phyloP scores from a whole-genome alignment of 92 coral and sea anemone species.

The Galaxea fascicularis region DNA sequence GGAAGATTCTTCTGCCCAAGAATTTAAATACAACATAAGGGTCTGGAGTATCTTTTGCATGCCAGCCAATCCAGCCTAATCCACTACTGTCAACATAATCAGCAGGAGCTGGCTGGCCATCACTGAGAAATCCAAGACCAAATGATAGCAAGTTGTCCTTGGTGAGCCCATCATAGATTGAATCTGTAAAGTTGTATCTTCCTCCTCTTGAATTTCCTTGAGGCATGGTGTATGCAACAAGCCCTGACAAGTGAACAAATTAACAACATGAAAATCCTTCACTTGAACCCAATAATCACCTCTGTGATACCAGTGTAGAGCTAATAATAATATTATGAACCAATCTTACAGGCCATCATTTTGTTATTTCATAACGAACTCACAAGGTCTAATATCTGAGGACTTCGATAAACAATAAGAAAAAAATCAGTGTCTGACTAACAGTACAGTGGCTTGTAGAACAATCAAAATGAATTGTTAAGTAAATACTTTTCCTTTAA shows the following conservation, averaged over 20 bases:
- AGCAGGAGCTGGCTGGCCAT: slow-evolving; percentile 59
- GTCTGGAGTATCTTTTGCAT: slow-evolving; percentile 36
- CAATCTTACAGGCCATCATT: too few relatives aligned
- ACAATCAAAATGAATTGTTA: too few relatives aligned
- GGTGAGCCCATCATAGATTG: slow-evolving; percentile 70
- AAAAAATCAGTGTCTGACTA: too few relatives aligned
- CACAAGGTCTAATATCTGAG: too few relatives aligned
- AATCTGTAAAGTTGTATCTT: slow-evolving; percentile 64
- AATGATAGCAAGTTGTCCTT: slow-evolving; percentile 35
- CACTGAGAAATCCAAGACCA: slow-evolving; percentile 81
- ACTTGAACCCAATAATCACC: background rate
- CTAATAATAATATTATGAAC: too few relatives aligned
- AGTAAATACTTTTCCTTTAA: too few relatives aligned
- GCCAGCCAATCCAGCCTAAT: slow-evolving; percentile 86
- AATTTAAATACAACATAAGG: slow-evolving; percentile 71
- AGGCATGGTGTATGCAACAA: slow-evolving; percentile 71
- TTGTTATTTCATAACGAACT: too few relatives aligned
- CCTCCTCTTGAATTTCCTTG: slow-evolving; percentile 77
- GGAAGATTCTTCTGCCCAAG: slow-evolving; percentile 59
- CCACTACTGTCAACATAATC: slow-evolving; percentile 41
- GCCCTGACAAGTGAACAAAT: slow-evolving; percentile 48
- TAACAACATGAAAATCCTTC: background rate
- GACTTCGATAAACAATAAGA: too few relatives aligned
- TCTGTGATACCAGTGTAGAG: too few relatives aligned
- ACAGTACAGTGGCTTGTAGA: too few relatives aligned